Evolutionary conservation across 2,888 invertebrate genomes (phyloP).

Genomic region (Tillus elongatus): DNA sequence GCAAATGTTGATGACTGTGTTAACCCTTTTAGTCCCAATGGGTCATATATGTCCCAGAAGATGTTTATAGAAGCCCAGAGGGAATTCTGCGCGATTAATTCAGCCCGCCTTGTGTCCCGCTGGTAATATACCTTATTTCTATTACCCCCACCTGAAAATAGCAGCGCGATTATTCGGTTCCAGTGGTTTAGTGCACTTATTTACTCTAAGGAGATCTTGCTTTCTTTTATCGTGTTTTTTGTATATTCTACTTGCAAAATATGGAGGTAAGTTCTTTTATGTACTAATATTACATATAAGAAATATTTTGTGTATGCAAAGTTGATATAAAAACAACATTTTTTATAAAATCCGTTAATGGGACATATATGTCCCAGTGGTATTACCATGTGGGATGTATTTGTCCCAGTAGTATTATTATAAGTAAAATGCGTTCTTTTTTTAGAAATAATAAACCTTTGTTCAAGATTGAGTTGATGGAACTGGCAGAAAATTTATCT

Average conservation of each 20-base stretch:
- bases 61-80: conserved; percentile 5
- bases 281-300: conserved; percentile 9
- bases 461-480: conserved; percentile 3
- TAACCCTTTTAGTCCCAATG: no score
- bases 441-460: conserved; percentile 3
- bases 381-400: conserved; percentile 9
- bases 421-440: conserved; percentile 6
- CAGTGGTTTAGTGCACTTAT: conserved; percentile 11
- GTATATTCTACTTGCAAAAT: no score
- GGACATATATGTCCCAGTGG: no score
- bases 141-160: conserved; percentile 11
- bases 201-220: conserved; percentile 8
- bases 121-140: conserved; percentile 10
- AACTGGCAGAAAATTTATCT: conserved; percentile 2
- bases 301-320: no score
- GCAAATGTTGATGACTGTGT: no score
- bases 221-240: conserved; percentile 10
- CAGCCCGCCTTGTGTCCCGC: conserved; percentile 11
- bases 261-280: conserved; percentile 9
- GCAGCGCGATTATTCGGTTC: conserved; percentile 11
- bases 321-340: no score
- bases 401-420: conserved; percentile 10
- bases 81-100: conserved; percentile 9
- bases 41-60: conserved; percentile 2
- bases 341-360: no score